Base-by-base conservation (phyloP, 2,888 invertebrate species). In the Cheilosia impressa region DNA sequence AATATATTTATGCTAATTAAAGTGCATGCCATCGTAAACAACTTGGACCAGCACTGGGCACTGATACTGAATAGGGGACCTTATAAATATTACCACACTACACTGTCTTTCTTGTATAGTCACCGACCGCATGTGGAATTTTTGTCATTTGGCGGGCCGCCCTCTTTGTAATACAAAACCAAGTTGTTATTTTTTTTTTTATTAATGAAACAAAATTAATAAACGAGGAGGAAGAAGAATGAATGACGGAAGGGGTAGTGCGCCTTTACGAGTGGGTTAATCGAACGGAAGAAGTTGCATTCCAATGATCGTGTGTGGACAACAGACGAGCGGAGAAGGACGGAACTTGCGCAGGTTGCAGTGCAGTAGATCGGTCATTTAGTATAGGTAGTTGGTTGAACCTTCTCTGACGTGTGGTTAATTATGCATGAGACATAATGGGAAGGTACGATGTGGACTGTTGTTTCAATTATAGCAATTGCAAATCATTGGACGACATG, bases 271-370 rank as follows among this genome's bases (percentile, higher is more conserved):
- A 68, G 55, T 78, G 72, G 50, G 68, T 78, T 73, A 68, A 75
- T 65, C 75, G 79, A 79, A 84, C 83, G 83, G 83, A 83, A 69
- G 83, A 68, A 73, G 68, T 52, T 65, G 60, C 78, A 83, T 83
- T 83, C 83, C 83, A 69, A 53, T 69, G 45, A 68, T 55, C 52
- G 58, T 31, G 31, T 34, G 9, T 9, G 3, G n/a, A 10, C 9
- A 27, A 10, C 27, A 6, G 31, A 55, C 2, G 7, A 31, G 31
- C 31, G n/a, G 6, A 1, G 6, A 9, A n/a, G n/a, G 17, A n/a
- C 3, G 9, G n/a, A 17, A 47, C 45, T 9, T 17, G 9, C 45
- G 2, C 45, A 47, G 38, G 31, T 19, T 31, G 60, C 52, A 50
- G n/a, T 19, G 50, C 31, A n/a, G 57, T 24, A 41, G 52, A 53